Evolutionary conservation across 2,797 vertebrate genomes (phyloP).

Genomic region (Phrynocephalus forsythii): DNA sequence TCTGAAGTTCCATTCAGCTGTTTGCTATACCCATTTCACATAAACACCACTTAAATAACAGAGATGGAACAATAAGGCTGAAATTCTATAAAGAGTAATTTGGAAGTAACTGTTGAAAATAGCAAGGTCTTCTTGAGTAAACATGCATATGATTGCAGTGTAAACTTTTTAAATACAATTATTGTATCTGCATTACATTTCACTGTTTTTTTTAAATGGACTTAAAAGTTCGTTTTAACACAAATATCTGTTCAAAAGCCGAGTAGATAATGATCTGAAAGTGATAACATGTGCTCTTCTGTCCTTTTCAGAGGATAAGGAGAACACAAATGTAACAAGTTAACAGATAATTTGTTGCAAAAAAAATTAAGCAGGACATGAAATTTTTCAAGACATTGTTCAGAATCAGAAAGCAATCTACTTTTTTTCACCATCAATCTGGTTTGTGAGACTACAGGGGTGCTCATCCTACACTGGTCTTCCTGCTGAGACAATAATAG

Average conservation of each 20-base stretch:
- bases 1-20: constrained; percentile 31
- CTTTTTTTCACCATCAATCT: background rate
- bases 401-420: constrained; percentile 23
- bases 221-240: constrained; percentile 26
- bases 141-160: background rate
- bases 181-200: background rate
- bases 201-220: background rate
- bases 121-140: background rate
- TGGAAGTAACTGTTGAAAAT: background rate
- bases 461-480: no score
- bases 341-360: constrained; percentile 32
- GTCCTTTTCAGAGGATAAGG: background rate
- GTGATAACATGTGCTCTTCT: background rate
- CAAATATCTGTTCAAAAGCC: constrained; percentile 32
- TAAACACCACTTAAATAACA: constrained; percentile 12
- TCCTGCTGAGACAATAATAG: no score
- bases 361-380: background rate
- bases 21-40: background rate
- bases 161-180: constrained; percentile 31
- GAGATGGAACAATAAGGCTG: constrained; percentile 49
- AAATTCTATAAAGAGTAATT: background rate
- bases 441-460: no score
- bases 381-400: constrained; percentile 13
- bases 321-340: background rate
- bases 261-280: background rate